Evolutionary conservation across 2,113 vertebrate genomes (phyloP).

Genomic region (Taxidea taxus): DNA sequence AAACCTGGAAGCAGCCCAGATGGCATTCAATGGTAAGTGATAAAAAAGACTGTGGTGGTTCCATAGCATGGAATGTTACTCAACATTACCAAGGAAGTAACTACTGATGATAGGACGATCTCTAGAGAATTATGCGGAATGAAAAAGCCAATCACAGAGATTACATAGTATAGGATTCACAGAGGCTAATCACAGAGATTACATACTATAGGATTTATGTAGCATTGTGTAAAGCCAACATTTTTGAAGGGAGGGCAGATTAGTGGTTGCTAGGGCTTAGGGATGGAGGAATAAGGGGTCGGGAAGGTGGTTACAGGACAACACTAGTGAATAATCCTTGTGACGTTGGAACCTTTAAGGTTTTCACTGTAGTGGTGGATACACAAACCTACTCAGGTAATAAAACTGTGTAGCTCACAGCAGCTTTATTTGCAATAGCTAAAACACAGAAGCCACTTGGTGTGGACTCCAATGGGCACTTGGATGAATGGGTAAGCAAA

Average conservation of each 20-base stretch:
- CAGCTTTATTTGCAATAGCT: neutral
- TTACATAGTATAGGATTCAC: neutral
- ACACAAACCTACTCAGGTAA: neutral
- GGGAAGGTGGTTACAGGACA: neutral
- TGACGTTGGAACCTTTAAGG: neutral
- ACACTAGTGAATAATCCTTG: fast-evolving
- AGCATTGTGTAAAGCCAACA: neutral
- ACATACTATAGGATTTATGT: neutral
- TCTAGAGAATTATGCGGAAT: neutral
- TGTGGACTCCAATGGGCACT: no score
- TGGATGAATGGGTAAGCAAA: neutral
- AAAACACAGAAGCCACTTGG: neutral
- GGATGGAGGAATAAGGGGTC: fast-evolving
- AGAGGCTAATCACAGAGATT: neutral
- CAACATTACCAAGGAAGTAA: neutral
- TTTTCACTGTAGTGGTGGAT: neutral
- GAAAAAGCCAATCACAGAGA: neutral
- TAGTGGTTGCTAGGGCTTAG: no score
- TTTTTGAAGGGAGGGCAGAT: neutral
- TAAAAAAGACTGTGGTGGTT: neutral
- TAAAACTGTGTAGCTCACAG: no score
- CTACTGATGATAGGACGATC: neutral
- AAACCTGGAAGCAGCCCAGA: neutral
- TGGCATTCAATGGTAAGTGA: neutral
- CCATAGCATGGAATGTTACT: neutral